Percentiles rank a stretch among this genome's conserved stretches.
phyloP scores from a whole-genome alignment of 2,797 vertebrate genomes.

The Parotocinclus haroldoi region DNA sequence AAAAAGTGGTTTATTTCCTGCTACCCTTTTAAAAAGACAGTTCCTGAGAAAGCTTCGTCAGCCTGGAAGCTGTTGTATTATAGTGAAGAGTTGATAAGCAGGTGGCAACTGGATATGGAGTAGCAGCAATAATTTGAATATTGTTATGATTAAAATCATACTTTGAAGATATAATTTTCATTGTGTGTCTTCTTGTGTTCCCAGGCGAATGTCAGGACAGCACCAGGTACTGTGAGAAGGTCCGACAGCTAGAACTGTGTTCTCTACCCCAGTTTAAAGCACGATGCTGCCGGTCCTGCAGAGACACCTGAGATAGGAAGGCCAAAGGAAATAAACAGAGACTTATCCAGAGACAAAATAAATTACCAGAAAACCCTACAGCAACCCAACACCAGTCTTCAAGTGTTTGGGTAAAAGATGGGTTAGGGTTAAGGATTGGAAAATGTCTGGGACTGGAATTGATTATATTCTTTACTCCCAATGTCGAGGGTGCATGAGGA shows the following conservation, averaged over 20 bases:
- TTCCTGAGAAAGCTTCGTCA: no score
- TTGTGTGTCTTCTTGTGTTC: conserved; percentile 33
- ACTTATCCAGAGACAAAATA: conserved; percentile 31
- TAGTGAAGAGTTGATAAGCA: no score
- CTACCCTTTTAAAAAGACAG: no score
- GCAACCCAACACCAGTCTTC: conserved; percentile 30
- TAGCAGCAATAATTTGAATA: no score
- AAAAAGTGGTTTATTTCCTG: no score
- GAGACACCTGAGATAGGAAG: conserved; percentile 74
- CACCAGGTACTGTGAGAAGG: conserved; percentile 94
- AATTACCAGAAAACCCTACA: conserved; percentile 27
- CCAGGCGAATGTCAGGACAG: conserved; percentile 89
- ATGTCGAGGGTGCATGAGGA: conserved; percentile 5
- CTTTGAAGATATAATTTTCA: no score
- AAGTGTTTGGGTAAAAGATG: conserved; percentile 17
- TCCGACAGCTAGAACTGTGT: conserved; percentile 90
- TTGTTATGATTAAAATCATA: no score
- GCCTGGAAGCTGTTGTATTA: no score
- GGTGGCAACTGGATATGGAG: no score
- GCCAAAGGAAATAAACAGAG: conserved; percentile 33
- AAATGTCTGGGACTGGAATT: conserved; percentile 7
- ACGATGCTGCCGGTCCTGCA: conserved; percentile 91
- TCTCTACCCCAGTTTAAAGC: conserved; percentile 87
- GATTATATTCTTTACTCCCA: conserved; percentile 13
- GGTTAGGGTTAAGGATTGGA: conserved; percentile 7